Conservation (phyloP, 2,797 vertebrate species). For the Takifugu ocellatus region DNA sequence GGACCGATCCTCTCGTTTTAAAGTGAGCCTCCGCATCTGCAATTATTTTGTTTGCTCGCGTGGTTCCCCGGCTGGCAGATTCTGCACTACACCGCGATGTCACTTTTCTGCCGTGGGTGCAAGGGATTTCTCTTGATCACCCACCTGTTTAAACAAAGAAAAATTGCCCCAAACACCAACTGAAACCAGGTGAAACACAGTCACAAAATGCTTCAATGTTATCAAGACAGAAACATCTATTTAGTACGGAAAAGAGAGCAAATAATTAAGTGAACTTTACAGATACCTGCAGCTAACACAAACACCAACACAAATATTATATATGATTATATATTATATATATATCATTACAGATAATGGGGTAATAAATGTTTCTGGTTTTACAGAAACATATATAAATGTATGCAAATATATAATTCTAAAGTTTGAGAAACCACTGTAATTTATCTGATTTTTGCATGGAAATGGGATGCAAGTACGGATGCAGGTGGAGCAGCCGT, state of each 20-base stretch:
- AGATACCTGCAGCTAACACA: too few species aligned
- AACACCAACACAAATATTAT: too few species aligned
- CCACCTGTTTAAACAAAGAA: constrained; percentile 66
- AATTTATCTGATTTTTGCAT: constrained; percentile 22
- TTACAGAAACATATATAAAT: too few species aligned
- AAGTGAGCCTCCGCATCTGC: constrained; percentile 44
- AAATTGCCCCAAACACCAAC: constrained; percentile 40
- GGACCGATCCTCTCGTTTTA: constrained; percentile 51
- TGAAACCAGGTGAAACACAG: constrained; percentile 44
- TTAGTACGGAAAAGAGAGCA: too few species aligned
- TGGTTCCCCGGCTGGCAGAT: constrained; percentile 36
- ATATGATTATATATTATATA: too few species aligned
- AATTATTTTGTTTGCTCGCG: constrained; percentile 53
- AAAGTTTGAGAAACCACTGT: constrained; percentile 15
- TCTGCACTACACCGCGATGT: constrained; percentile 41
- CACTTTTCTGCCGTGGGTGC: constrained; percentile 51
- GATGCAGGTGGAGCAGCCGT: constrained; percentile 38
- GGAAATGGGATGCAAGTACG: constrained; percentile 47
- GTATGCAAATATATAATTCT: background rate
- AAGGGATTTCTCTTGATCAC: constrained; percentile 36
- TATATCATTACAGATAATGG: too few species aligned
- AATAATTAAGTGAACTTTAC: too few species aligned
- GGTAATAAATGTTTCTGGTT: too few species aligned
- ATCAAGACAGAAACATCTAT: too few species aligned
- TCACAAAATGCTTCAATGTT: constrained; percentile 5